Conservation (phyloP, 2,797 vertebrate species). For the Pygocentrus nattereri region DNA sequence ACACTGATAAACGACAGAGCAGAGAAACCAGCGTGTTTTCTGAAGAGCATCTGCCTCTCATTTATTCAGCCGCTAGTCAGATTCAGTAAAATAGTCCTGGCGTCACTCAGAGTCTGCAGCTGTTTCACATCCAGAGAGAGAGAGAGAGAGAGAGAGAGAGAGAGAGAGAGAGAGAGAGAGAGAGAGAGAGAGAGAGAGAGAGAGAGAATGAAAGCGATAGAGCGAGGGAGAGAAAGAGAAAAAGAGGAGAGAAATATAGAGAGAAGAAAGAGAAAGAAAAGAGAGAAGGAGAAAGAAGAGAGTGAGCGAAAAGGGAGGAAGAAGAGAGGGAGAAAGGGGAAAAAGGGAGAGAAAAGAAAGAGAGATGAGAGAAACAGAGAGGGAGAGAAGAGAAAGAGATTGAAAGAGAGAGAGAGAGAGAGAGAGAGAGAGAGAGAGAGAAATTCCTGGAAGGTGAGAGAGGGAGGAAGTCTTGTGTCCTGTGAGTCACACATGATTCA, state of each 20-base stretch:
- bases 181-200: neutral
- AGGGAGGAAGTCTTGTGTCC: slow-evolving; percentile 32
- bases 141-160: neutral
- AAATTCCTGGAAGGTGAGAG: slow-evolving; percentile 36
- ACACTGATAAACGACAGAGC: slow-evolving; percentile 13
- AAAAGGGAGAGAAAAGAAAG: neutral
- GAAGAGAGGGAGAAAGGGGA: too few species aligned
- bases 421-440: too few species aligned
- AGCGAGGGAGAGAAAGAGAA: neutral
- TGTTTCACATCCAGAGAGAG: slow-evolving; percentile 34
- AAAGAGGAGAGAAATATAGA: neutral
- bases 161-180: too few species aligned
- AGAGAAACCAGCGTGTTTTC: slow-evolving; percentile 24
- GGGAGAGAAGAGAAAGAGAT: too few species aligned
- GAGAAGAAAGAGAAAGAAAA: too few species aligned
- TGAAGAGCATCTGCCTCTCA: slow-evolving; percentile 49
- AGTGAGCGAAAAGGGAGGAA: neutral
- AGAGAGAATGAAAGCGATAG: neutral
- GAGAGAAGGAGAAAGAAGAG: neutral
- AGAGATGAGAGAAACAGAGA: too few species aligned
- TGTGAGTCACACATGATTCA: slow-evolving; percentile 41
- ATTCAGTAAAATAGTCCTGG: slow-evolving; percentile 31
- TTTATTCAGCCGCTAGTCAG: slow-evolving; percentile 40
- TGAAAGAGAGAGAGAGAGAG: too few species aligned
- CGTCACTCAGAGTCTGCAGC: slow-evolving; percentile 36